Base-by-base conservation (phyloP, 2,113 vertebrate genomes). In the Aramus guarauna region DNA sequence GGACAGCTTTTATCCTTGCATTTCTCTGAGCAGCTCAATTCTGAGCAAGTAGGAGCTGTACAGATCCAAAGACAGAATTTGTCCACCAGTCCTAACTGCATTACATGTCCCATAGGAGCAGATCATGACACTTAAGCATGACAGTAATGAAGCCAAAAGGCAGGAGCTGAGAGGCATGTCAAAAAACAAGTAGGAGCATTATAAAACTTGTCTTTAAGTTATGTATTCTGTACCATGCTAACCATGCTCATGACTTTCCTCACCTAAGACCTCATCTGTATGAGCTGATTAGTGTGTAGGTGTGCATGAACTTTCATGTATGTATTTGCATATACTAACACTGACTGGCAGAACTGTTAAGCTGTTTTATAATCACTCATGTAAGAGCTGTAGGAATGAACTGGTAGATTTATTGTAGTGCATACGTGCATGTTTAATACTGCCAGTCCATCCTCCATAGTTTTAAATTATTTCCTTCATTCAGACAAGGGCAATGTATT, bases 81-180 rank as follows among this genome's bases (percentile, higher is more conserved):
- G 26, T 29, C 53, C 41, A 41, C 41, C 29, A 32, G 41, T 27
- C 37, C 39, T 17, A 18, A 9, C 30, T 15, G 56, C 30, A 20
- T 22, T 34, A 36, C 0, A 0, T 23, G 59, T 37, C 30, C 43
- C 27, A 48, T 21, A 11, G 32, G n/a, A 66, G 29, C 80, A 59
- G 26, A 20, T 17, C 9, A 23, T 1, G 21, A 26, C 37, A 13
- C 37, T 30, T 15, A 6, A 0, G 7, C 5, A 37, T 15, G 12
- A 11, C 29, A 32, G 29, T 24, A 39, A 55, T 3, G 47, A 75
- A 50, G n/a, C 26, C 45, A 55, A n/a, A 63, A 41, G 24, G 30
- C 26, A 81, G 79, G 20, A 88, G 39, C 26, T 62, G 59, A n/a
- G 32, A 52, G 14, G 36, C 11, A 9, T 32, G 15, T 45, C 17